Base-by-base conservation (phyloP, 1,140 invertebrate genomes). In the Asobara japonica region DNA sequence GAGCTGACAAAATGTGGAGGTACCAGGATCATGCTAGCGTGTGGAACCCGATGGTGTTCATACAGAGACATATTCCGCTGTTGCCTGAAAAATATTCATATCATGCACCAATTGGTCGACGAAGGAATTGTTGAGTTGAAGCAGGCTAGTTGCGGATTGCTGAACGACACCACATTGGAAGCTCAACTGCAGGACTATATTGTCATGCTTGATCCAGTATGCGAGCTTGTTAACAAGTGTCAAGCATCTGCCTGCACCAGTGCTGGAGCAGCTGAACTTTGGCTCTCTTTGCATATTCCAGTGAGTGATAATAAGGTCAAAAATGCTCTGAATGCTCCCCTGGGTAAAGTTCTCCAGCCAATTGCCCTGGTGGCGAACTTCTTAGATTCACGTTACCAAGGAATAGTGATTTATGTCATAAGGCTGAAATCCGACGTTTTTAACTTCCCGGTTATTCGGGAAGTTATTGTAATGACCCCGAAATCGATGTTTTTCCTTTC, bases 351-450 rank as follows among this genome's bases (percentile, higher is more conserved):
- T 7, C 18, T 72, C 6, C 51, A 67, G 20, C 29, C 25, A 11
- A 68, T 71, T 33, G 64, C 45, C n/a, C 51, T 65, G 27, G 65
- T 41, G 22, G 69, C 69, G 11, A 68, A 74, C 67, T 69, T 68
- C 29, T 45, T 74, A 18, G 64, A 74, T 38, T 65, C 65, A 11
- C 27, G 8, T 16, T 65, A 65, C 38, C 64, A 38, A 38, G 64
- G 64, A 20, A n/a, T n/a, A n/a, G n/a, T n/a, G n/a, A n/a, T n/a
- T n/a, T n/a, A n/a, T n/a, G n/a, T n/a, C n/a, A n/a, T n/a, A n/a
- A n/a, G n/a, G n/a, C n/a, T n/a, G n/a, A n/a, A n/a, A n/a, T n/a
- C n/a, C n/a, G n/a, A n/a, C n/a, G n/a, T n/a, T n/a, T n/a, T n/a
- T n/a, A n/a, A n/a, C n/a, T n/a, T n/a, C n/a, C n/a, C n/a, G n/a